Evolutionary conservation across 1,140 invertebrate species (phyloP).

Genomic region (Papilio polytes): DNA sequence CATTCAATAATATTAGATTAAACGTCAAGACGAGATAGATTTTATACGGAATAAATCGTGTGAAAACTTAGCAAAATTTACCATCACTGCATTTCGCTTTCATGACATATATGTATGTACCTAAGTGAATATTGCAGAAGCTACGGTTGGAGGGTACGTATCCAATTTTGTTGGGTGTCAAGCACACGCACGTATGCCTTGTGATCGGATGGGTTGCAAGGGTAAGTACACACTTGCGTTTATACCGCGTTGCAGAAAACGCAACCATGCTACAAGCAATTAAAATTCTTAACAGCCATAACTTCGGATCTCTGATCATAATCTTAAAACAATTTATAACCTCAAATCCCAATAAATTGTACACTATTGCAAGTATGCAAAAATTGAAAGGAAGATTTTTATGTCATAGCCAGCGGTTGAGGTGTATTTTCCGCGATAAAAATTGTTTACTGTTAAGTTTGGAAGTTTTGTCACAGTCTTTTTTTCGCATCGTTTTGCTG

Average conservation of each 20-base stretch:
- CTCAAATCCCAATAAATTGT: no score
- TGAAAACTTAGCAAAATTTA: conserved; percentile 16
- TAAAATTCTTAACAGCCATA: neutral
- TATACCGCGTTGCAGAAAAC: neutral
- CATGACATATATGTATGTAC: neutral
- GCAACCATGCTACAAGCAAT: neutral
- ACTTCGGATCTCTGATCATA: neutral
- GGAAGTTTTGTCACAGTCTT: conserved; percentile 55
- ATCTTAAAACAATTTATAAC: neutral
- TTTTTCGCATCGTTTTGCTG: conserved; percentile 54
- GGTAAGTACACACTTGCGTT: neutral
- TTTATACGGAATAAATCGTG: conserved; percentile 21
- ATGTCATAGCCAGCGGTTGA: neutral
- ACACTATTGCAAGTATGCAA: neutral
- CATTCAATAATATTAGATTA: neutral
- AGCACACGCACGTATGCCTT: conserved; percentile 48
- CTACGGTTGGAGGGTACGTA: conserved; percentile 41
- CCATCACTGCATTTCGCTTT: conserved; percentile 17
- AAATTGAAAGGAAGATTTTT: neutral
- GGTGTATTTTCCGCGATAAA: conserved; percentile 25
- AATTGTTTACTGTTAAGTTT: conserved; percentile 53
- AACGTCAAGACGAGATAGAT: neutral
- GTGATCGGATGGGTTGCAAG: conserved; percentile 40
- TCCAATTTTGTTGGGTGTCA: conserved; percentile 55
- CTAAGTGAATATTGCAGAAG: conserved; percentile 31